Conservation (phyloP, 1,140 invertebrate genomes). For the Ridgeia piscesae region DNA sequence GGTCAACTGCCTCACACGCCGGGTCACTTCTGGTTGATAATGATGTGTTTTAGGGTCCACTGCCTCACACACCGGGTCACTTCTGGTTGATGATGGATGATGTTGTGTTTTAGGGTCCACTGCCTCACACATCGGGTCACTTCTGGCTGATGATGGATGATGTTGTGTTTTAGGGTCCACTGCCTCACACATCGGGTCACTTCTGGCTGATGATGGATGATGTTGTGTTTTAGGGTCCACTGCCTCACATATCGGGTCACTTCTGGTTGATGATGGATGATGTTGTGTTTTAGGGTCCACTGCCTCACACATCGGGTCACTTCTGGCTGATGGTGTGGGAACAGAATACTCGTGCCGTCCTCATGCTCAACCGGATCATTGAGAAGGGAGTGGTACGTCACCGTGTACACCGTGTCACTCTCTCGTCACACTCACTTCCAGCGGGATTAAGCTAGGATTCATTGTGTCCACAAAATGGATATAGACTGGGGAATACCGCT, state of each 20-base stretch:
- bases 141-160: conserved; percentile 90
- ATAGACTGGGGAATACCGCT: too few relatives aligned
- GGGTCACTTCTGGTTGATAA: conserved; percentile 95
- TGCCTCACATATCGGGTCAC: conserved; percentile 81
- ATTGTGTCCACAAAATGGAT: too few relatives aligned
- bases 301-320: conserved; percentile 81
- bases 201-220: conserved; percentile 90
- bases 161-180: conserved; percentile 77
- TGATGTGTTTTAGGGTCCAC: conserved; percentile 80
- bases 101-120: conserved; percentile 77
- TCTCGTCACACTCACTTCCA: not conserved
- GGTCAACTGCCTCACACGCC: conserved; percentile 84
- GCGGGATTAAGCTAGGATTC: too few relatives aligned
- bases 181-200: conserved; percentile 81
- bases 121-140: conserved; percentile 81
- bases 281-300: conserved; percentile 77
- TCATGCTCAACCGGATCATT: conserved; percentile 94
- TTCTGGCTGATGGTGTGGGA: conserved; percentile 99
- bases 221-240: conserved; percentile 77
- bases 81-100: conserved; percentile 90
- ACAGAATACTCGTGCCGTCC: conserved; percentile 82
- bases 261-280: conserved; percentile 90
- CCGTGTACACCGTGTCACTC: not conserved
- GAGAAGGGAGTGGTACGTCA: conserved; percentile 64
- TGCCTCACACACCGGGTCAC: conserved; percentile 81